phyloP scores from a whole-genome alignment of 2,888 invertebrate genomes.

The Chrysotoxum bicinctum region DNA sequence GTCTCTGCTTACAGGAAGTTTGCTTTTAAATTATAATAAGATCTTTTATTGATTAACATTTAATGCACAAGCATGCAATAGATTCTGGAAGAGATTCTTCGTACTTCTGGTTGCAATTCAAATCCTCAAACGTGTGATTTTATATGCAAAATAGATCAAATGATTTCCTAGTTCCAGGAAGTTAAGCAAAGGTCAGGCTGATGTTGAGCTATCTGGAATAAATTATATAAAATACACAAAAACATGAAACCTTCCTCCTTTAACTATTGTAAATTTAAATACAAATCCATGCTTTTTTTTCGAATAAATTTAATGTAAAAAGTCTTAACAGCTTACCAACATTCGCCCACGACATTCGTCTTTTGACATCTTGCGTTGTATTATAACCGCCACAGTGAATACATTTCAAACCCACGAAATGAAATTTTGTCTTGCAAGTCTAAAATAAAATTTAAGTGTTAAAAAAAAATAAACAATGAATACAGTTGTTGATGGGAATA shows the following conservation, averaged over 20 bases:
- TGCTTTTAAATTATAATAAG: neutral
- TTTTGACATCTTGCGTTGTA: constrained; percentile 87
- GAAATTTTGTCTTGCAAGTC: constrained; percentile 91
- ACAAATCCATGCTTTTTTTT: too few species aligned
- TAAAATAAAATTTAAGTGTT: constrained; percentile 80
- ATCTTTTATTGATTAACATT: neutral
- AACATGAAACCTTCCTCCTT: neutral
- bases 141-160: neutral
- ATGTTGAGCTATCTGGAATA: constrained; percentile 60
- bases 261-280: too few species aligned
- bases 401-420: constrained; percentile 94
- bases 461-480: neutral
- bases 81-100: constrained; percentile 2
- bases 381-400: constrained; percentile 94
- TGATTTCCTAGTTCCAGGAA: neutral
- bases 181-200: constrained; percentile 52
- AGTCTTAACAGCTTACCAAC: constrained; percentile 43
- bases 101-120: neutral
- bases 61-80: constrained; percentile 1
- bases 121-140: constrained; percentile 6
- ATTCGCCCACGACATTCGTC: constrained; percentile 79
- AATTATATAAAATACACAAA: neutral
- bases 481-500: neutral
- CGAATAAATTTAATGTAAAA: too few species aligned
- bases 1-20: constrained; percentile 37